phyloP scores from a whole-genome alignment of 1,140 invertebrate species.

The Helicoverpa zea region DNA sequence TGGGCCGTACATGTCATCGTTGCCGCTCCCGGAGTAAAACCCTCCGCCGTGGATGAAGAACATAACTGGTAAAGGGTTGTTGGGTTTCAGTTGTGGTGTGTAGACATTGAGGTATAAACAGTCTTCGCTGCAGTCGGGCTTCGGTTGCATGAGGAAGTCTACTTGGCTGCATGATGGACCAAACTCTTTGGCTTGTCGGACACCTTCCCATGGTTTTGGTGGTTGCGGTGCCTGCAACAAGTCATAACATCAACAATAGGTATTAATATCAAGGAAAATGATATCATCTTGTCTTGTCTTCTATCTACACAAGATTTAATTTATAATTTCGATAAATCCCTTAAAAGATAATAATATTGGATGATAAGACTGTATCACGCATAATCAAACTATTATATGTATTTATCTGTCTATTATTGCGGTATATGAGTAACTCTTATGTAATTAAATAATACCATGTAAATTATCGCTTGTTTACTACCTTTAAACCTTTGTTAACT shows the following conservation, averaged over 20 bases:
- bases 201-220: conserved; percentile 67
- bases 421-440: too few relatives aligned
- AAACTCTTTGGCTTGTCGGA: conserved; percentile 62
- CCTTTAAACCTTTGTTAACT: too few relatives aligned
- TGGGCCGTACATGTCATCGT: conserved; percentile 81
- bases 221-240: conserved; percentile 68
- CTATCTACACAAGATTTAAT: too few relatives aligned
- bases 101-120: conserved; percentile 74
- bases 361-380: too few relatives aligned
- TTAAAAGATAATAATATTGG: too few relatives aligned
- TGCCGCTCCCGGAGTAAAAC: conserved; percentile 61
- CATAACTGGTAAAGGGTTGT: conserved; percentile 71
- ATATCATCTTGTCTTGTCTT: too few relatives aligned
- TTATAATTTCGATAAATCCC: too few relatives aligned
- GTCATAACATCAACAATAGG: background rate
- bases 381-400: too few relatives aligned
- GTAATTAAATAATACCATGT: too few relatives aligned
- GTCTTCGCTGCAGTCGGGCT: conserved; percentile 64
- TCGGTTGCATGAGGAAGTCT: conserved; percentile 33
- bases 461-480: too few relatives aligned
- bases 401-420: too few relatives aligned
- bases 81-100: conserved; percentile 58
- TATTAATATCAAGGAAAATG: background rate
- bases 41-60: conserved; percentile 81
- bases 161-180: conserved; percentile 62